These are phyloP conservation scores for Telmatherina bonti DNA, from an alignment of 2,797 vertebrate species.

Conservation along the genomic window DNA sequence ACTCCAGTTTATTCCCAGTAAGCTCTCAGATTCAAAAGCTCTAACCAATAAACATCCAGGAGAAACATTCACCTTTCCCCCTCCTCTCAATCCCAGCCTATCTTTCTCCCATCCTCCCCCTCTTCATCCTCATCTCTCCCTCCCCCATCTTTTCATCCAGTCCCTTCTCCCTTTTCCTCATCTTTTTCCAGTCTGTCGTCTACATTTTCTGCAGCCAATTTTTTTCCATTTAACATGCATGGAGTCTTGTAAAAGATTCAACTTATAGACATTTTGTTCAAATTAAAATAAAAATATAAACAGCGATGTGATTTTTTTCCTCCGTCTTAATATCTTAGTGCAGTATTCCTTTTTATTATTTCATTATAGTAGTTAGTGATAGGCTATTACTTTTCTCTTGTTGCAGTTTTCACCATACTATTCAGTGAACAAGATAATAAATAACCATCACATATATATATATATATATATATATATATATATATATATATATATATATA, in stretches of 20 bases:
- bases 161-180: not conserved
- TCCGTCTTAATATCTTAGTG: not conserved
- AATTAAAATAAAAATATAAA: too few species aligned
- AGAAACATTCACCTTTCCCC: constrained; percentile 20
- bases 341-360: not conserved
- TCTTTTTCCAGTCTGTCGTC: not conserved
- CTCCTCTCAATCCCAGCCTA: not conserved
- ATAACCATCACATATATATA: not conserved
- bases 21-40: constrained; percentile 27
- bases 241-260: not conserved
- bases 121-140: constrained; percentile 13
- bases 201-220: not conserved
- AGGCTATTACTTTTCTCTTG: not conserved
- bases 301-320: too few species aligned
- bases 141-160: constrained; percentile 8
- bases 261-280: not conserved
- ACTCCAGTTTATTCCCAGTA: constrained; percentile 28
- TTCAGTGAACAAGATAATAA: not conserved
- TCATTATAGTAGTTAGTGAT: not conserved
- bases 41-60: constrained; percentile 32
- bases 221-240: not conserved
- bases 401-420: not conserved
- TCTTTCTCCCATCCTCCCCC: not conserved
- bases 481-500: too few species aligned
- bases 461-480: too few species aligned